phyloP scores from a whole-genome alignment of 1,140 invertebrate species.

The Holcopasites calliopsidis region DNA sequence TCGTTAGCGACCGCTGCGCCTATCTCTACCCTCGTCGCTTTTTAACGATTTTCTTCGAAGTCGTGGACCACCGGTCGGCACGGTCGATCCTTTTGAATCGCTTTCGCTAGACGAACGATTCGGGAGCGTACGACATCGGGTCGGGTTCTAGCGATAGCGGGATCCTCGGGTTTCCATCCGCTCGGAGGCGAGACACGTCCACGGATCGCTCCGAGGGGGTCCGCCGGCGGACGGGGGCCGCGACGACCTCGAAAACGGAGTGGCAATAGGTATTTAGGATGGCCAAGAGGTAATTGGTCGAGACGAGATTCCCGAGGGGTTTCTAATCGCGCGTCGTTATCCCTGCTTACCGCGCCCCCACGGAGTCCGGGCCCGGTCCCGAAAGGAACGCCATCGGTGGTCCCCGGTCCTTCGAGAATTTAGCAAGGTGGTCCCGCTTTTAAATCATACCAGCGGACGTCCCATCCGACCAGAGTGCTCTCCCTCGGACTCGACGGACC shows the following conservation, averaged over 20 bases:
- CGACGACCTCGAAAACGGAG: no score
- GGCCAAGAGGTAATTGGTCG: constrained; percentile 66
- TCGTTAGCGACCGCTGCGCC: constrained; percentile 18
- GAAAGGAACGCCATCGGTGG: constrained; percentile 53
- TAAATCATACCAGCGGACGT: constrained; percentile 47
- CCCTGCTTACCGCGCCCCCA: constrained; percentile 45
- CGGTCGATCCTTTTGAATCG: neutral
- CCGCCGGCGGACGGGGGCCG: no score
- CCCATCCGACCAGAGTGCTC: neutral
- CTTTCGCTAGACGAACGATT: neutral
- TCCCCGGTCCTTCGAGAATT: constrained; percentile 42
- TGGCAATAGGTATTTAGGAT: constrained; percentile 49
- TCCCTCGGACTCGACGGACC: neutral
- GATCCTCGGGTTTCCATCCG: constrained; percentile 1
- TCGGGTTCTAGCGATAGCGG: no score
- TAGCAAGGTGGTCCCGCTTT: constrained; percentile 48
- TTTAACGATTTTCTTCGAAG: constrained; percentile 35
- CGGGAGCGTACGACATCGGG: neutral
- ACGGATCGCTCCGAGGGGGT: no score
- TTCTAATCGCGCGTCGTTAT: constrained; percentile 52
- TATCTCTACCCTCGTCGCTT: constrained; percentile 15
- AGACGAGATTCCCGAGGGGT: constrained; percentile 47
- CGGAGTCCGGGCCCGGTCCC: constrained; percentile 6
- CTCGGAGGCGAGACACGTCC: no score
- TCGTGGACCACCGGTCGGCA: neutral